A percentile compares a stretch with the other conserved stretches of the same genome.
Conservation (phyloP, 2,797 vertebrate genomes). For the Nannoperca obscura region DNA sequence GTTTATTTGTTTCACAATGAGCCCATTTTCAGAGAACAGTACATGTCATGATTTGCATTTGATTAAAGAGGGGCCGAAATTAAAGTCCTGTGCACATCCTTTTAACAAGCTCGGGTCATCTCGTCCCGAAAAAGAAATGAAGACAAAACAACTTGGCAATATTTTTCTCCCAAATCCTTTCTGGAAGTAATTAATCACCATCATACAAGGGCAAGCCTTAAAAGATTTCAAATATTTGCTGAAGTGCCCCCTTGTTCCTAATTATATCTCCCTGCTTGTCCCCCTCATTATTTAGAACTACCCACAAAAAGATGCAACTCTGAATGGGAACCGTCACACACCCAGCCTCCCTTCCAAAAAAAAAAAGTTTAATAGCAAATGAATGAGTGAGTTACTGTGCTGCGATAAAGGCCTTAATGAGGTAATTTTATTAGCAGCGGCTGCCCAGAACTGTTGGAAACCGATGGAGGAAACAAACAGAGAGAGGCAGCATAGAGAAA, state of each 20-base stretch:
- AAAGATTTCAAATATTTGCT: conserved; percentile 94
- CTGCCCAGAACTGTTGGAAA: conserved; percentile 89
- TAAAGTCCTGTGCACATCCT: conserved; percentile 59
- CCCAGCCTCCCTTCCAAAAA: conserved; percentile 86
- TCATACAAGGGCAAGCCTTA: conserved; percentile 85
- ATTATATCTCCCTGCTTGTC: conserved; percentile 97
- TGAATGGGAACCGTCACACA: conserved; percentile 88
- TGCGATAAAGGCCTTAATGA: conserved; percentile 94
- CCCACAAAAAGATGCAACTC: conserved; percentile 86
- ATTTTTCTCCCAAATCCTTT: conserved; percentile 76
- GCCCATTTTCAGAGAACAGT: conserved; percentile 66
- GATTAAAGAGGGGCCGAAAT: conserved; percentile 74
- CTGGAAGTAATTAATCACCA: conserved; percentile 97
- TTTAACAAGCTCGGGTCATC: conserved; percentile 51
- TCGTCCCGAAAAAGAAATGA: conserved; percentile 13
- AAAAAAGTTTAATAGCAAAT: conserved; percentile 91
- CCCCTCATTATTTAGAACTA: conserved; percentile 99
- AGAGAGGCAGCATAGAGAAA: conserved; percentile 87
- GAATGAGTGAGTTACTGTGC: conserved; percentile 93
- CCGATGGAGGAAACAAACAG: conserved; percentile 87
- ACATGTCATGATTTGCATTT: conserved; percentile 83
- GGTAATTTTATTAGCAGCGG: conserved; percentile 96
- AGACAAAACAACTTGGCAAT: conserved; percentile 65
- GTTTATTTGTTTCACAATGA: conserved; percentile 62
- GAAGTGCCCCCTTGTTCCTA: conserved; percentile 97